Evolutionary conservation across 2,888 invertebrate genomes (phyloP), one percentile per base, ranked within the genome.

Genomic region (Xanthia icteritia): DNA sequence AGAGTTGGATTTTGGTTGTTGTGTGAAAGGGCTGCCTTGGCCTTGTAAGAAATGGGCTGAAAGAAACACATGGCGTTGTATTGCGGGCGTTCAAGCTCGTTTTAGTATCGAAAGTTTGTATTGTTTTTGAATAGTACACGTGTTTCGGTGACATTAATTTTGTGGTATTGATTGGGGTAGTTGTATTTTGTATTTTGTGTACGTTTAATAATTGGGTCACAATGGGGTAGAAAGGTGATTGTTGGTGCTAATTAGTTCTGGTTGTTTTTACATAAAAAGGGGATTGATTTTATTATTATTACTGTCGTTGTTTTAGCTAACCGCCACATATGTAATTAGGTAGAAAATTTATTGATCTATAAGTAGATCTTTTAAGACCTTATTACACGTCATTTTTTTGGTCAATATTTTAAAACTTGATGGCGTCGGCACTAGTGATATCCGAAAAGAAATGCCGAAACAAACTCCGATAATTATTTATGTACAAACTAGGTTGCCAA

Each of bases 51-150:
- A 66, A 73, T 54, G 68, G 31, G 64, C 61, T 67, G 51, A 65
- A 79, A 80, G 27, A 87, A 88, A 88, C 76, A 86, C 73, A 84
- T 68, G 76, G 70, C 69, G 67, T 60, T 31, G 42, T 79, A 82
- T 74, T 88, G 17, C 39, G 79, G 27, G 68, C 81, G 78, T 77
- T 65, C 11, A 61, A n/a, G 78, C 56, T 42, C 54, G 27, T 66
- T 70, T 77, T 70, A 39, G 39, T 74, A n/a, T 27, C 2, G 64
- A 77, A 77, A 75, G 17, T 68, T 71, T 45, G 36, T 77, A 69
- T 75, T 54, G 51, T 72, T 82, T 63, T 72, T 1, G 2, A 61
- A 58, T 23, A 36, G 23, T 67, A 72, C 70, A 71, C 56, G 63
- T 76, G 72, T 71, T 70, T 36, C 17, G 27, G 51, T 63, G 67